These are phyloP conservation scores for Onychorhynchus coronatus DNA, from an alignment of 2,113 vertebrate species.

Conservation along the genomic window DNA sequence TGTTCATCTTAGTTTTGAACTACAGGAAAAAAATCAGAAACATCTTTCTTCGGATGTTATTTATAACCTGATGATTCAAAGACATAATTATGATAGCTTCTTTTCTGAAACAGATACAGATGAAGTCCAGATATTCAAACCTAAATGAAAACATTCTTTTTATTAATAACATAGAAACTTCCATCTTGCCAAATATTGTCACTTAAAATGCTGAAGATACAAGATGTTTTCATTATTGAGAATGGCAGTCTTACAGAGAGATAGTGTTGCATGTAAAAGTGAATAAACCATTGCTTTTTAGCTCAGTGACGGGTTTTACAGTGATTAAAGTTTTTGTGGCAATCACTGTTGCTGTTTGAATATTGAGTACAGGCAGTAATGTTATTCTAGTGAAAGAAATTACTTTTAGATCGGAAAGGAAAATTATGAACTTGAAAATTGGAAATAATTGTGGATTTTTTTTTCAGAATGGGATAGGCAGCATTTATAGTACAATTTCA, in stretches of 20 bases:
- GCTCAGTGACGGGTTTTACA: background rate
- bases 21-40: background rate
- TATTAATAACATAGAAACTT: background rate
- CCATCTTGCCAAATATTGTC: background rate
- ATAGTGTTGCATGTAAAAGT: background rate
- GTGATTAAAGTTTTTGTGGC: background rate
- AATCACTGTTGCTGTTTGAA: background rate
- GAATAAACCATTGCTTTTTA: background rate
- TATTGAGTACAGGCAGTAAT: background rate
- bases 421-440: background rate
- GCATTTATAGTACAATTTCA: background rate
- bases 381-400: background rate
- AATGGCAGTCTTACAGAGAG: background rate
- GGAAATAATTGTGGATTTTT: background rate
- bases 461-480: background rate
- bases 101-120: background rate
- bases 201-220: background rate
- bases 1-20: background rate
- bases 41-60: background rate
- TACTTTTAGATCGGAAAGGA: background rate
- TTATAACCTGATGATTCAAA: conserved; percentile 12
- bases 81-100: background rate
- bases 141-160: background rate
- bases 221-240: background rate
- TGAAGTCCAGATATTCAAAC: background rate